Evolutionary conservation across 2,888 invertebrate species (phyloP), one percentile per base, ranked within the genome.

Genomic region (Liposcelis brunnea): DNA sequence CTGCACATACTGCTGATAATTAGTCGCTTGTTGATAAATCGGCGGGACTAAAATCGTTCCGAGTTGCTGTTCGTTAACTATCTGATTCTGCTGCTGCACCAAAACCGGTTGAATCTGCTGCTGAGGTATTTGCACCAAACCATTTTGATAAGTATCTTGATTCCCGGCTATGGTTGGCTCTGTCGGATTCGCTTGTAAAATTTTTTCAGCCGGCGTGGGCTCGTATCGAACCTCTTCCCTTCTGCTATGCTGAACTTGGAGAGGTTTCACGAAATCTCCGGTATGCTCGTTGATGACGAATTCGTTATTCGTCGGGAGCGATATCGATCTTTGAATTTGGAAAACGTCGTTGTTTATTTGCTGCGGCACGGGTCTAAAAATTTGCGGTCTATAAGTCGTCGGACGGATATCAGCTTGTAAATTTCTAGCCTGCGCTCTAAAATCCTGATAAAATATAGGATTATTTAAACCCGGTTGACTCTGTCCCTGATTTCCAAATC

Each of bases 1-100:
- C 31, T 46, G 42, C 8, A 33, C 35, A 16, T 35, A 40, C 44
- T 48, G 46, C 40, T 43, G 49, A 31, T 46, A 48, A 16, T 43
- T 33, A 11, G 31, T 19, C 14, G 34, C 16, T 42, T 44, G 42
- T 19, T 43, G 47, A 19, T 47, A 44, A 8, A 45, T 26, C 31
- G 36, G 43, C 32, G 38, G 40, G 15, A 31, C 44, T 38, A 38
- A 18, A 19, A 19, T 26, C 5, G 26, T 26, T 26, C 26, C 26
- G 19, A 38, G 16, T 42, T 48, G 45, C 35, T 48, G 48, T 16
- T 19, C 16, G 26, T 21, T 47, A 31, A 14, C 15, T n/a, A n/a
- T 31, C 34, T 16, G 35, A 26, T n/a, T 16, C 12, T 45, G 40
- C 40, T 19, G 10, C 12, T 21, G 21, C 19, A 11, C 10, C 40